Evolutionary conservation across 2,113 vertebrate genomes (phyloP), one percentile per base, ranked within the genome.

Genomic region (Albula goreensis): DNA sequence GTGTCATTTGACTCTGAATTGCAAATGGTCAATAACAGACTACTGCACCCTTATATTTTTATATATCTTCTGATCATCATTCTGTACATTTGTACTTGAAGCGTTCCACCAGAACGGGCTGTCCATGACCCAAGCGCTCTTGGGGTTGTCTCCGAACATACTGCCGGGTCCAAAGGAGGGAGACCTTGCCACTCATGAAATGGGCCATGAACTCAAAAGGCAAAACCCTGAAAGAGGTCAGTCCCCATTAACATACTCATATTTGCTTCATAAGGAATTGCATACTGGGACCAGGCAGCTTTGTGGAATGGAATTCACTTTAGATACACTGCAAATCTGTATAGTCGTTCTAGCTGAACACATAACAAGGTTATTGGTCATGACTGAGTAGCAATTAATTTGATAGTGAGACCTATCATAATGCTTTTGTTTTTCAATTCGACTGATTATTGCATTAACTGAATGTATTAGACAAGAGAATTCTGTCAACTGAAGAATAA

Each of bases 181-280:
- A 66, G 97, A 99, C 90, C 92, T 96, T 92, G 96, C 97, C 89
- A 95, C 96, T 86, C 95, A 97, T 87, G 97, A 99, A 2, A 95
- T 96, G 89, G 95, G 96, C 74, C 98, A 97, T 88, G 97, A 99
- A 84, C 93, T 94, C 60, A 99, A 97, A 95, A 96, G 97, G 93
- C 96, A 94, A 89, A 97, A 97, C 89, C 89, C 93, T 92, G 97
- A 98, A 88, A 98, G 97, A 97, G 97, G 98, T 98, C 95, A 94
- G 81, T 78, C 12, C 41, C 50, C 51, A 53, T 51, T 77, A 1
- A 74, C 50, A 31, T 50, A 15, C 22, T 77, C 70, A 31, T 74
- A n/a, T 74, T 17, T 10, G 31, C 70, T 9, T 74, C 22, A 74
- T 22, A n/a, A 56, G 6, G 53, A 2, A 56, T 56, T 56, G 31